Evolutionary conservation across 1,140 invertebrate genomes (phyloP).

Genomic region (Caenorhabditis briggsae): DNA sequence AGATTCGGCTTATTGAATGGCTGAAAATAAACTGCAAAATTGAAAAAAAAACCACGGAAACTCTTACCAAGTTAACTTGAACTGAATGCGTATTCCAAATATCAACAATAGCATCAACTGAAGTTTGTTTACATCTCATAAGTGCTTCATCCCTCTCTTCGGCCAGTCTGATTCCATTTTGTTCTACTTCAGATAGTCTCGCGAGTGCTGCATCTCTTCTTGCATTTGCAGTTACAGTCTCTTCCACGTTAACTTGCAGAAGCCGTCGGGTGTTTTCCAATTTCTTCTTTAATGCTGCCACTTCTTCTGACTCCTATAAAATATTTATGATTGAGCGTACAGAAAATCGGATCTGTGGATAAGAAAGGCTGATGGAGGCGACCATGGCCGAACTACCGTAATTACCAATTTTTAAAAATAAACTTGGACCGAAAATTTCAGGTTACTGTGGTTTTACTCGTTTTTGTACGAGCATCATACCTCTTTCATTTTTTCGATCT

Average conservation of each 20-base stretch:
- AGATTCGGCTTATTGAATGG: slow-evolving; percentile 65
- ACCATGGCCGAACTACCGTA: too few relatives aligned
- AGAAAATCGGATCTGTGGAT: too few relatives aligned
- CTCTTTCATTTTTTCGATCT: slow-evolving; percentile 58
- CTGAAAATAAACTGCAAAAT: slow-evolving; percentile 53
- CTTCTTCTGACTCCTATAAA: slow-evolving; percentile 55
- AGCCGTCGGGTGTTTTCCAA: slow-evolving; percentile 51
- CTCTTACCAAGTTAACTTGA: slow-evolving; percentile 44
- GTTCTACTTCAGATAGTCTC: slow-evolving; percentile 54
- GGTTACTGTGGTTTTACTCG: too few relatives aligned
- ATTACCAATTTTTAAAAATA: too few relatives aligned
- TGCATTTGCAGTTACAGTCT: slow-evolving; percentile 14
- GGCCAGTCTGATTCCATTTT: slow-evolving; percentile 35
- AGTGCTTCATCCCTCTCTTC: slow-evolving; percentile 62
- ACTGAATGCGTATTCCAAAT: slow-evolving; percentile 62
- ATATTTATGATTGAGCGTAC: background rate
- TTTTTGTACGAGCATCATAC: background rate
- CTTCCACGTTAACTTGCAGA: slow-evolving; percentile 56
- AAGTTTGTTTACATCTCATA: slow-evolving; percentile 52
- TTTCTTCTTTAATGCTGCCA: slow-evolving; percentile 50
- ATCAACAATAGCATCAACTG: slow-evolving; percentile 61
- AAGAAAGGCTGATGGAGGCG: too few relatives aligned
- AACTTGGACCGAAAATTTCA: too few relatives aligned
- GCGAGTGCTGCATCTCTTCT: slow-evolving; percentile 33
- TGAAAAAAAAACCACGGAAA: background rate